These are phyloP conservation scores for Autographa pulchrina DNA, from an alignment of 2,888 invertebrate species.

Conservation along the genomic window DNA sequence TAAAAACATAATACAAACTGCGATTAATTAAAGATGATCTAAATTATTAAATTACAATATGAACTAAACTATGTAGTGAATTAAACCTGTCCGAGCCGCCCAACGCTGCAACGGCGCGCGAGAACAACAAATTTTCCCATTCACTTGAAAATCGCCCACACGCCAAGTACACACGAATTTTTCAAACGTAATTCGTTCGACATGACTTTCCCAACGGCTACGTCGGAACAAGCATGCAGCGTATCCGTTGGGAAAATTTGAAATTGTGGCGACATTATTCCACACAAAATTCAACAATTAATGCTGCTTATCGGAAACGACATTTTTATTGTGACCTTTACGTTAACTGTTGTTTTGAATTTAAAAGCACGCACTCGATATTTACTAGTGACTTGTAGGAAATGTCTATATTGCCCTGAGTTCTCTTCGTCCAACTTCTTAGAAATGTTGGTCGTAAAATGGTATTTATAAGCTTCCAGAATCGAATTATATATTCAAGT, in stretches of 20 bases:
- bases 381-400: slow-evolving; percentile 21
- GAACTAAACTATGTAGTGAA: background rate
- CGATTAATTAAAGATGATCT: slow-evolving; percentile 8
- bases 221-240: slow-evolving; percentile 30
- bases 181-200: background rate
- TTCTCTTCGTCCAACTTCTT: slow-evolving; percentile 18
- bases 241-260: slow-evolving; percentile 52
- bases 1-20: slow-evolving; percentile 7
- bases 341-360: slow-evolving; percentile 38
- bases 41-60: slow-evolving; percentile 1
- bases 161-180: background rate
- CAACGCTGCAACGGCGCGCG: background rate
- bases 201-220: slow-evolving; percentile 47
- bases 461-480: slow-evolving; percentile 35
- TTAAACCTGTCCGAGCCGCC: background rate
- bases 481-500: slow-evolving; percentile 33
- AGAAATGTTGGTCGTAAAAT: slow-evolving; percentile 41
- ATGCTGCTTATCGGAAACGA: slow-evolving; percentile 30
- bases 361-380: slow-evolving; percentile 39
- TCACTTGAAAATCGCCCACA: background rate
- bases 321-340: slow-evolving; percentile 54
- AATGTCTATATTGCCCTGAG: slow-evolving; percentile 35
- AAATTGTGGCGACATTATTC: slow-evolving; percentile 51
- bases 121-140: background rate
- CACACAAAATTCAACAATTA: slow-evolving; percentile 40